A percentile compares a stretch with the other conserved stretches of the same genome.
phyloP scores from a whole-genome alignment of 2,888 invertebrate genomes.

The Cyclophora punctaria region DNA sequence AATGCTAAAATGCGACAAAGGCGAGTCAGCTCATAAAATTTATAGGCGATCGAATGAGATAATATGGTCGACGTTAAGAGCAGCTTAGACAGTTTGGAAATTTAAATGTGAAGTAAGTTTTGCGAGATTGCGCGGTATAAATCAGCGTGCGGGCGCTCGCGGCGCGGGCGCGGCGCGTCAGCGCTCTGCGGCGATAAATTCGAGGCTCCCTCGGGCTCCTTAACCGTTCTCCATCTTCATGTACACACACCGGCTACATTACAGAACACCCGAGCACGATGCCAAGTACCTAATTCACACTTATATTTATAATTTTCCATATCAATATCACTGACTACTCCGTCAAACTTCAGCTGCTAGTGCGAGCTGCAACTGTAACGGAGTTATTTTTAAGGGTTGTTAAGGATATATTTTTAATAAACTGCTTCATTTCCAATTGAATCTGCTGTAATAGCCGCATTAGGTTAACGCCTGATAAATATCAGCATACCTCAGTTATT shows the following conservation, averaged over 20 bases:
- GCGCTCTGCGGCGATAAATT: slow-evolving; percentile 65
- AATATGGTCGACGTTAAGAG: slow-evolving; percentile 74
- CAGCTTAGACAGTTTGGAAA: slow-evolving; percentile 75
- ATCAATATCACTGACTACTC: no score
- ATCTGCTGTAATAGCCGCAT: not conserved
- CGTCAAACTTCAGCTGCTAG: no score
- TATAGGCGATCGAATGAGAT: slow-evolving; percentile 75
- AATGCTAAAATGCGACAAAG: slow-evolving; percentile 64
- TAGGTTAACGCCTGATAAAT: no score
- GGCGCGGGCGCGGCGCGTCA: slow-evolving; percentile 42
- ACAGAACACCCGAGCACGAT: slow-evolving; percentile 6
- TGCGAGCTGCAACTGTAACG: no score
- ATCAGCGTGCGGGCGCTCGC: slow-evolving; percentile 58
- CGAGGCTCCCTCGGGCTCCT: slow-evolving; percentile 66
- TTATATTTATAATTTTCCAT: slow-evolving; percentile 1
- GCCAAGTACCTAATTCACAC: slow-evolving; percentile 2
- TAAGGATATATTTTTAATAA: not conserved
- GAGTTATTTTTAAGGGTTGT: no score
- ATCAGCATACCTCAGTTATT: slow-evolving; percentile 30
- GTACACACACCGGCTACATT: slow-evolving; percentile 28
- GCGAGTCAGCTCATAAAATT: slow-evolving; percentile 73
- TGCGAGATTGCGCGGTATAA: slow-evolving; percentile 74
- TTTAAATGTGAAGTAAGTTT: slow-evolving; percentile 77
- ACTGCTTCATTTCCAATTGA: slow-evolving; percentile 1
- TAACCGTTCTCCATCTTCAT: slow-evolving; percentile 61